phyloP scores from a whole-genome alignment of 2,797 vertebrate genomes.

The Myripristis jacobus region DNA sequence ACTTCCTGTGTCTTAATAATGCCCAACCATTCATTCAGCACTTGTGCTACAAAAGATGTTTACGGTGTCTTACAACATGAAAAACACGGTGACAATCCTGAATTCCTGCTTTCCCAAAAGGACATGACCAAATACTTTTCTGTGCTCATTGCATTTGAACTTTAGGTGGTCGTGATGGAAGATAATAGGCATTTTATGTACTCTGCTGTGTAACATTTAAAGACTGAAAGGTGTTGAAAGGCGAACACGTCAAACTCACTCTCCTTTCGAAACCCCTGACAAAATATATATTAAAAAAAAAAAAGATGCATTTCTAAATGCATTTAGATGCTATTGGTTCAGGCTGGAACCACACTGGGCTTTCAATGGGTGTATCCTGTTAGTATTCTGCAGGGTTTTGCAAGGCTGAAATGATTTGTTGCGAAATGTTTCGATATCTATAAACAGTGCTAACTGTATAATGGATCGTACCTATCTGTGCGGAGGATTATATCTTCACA shows the following conservation, averaged over 20 bases:
- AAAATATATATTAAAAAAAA: conserved; percentile 23
- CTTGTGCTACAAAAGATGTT: conserved; percentile 26
- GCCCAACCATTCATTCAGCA: conserved; percentile 29
- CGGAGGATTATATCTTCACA: conserved; percentile 27
- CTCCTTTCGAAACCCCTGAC: conserved; percentile 25
- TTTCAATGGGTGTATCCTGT: conserved; percentile 22
- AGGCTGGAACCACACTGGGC: conserved; percentile 31
- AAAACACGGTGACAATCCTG: conserved; percentile 17
- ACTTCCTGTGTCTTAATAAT: conserved; percentile 18
- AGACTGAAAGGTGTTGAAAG: conserved; percentile 38
- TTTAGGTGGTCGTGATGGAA: conserved; percentile 49
- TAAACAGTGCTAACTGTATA: conserved; percentile 16
- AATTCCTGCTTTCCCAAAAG: conserved; percentile 59
- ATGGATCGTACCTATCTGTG: conserved; percentile 10
- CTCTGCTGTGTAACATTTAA: conserved; percentile 64
- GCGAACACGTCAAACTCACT: conserved; percentile 37
- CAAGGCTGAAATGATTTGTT: conserved; percentile 11
- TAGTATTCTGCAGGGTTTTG: conserved; percentile 26
- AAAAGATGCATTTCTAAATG: conserved; percentile 43
- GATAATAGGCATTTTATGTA: conserved; percentile 44
- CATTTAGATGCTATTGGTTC: conserved; percentile 54
- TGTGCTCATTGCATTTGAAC: conserved; percentile 37
- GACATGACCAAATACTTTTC: conserved; percentile 37
- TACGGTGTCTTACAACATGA: conserved; percentile 26
- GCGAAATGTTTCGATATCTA: conserved; percentile 31